Evolutionary conservation across 2,113 vertebrate genomes (phyloP), one percentile per base, ranked within the genome.

Genomic region (Pleuronectes platessa): DNA sequence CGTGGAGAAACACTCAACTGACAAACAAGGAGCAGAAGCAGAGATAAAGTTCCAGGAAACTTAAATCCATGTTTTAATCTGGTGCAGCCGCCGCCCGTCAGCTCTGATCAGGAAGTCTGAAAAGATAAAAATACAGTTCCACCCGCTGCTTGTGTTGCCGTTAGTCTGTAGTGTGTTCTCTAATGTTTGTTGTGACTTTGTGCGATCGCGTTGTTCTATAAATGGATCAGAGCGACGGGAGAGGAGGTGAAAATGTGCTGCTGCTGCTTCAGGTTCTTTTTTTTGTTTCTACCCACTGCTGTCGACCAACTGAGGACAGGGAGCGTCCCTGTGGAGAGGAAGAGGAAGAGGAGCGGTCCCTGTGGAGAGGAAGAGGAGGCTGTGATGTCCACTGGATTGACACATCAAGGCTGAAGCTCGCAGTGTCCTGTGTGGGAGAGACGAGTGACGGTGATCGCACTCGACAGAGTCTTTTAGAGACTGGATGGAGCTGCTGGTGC

Each of bases 371-470:
- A 27, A 27, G 26, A 27, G 26, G 68, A 23, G 49, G 65, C 45
- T 37, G 20, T 13, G 49, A 71, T 26, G 21, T 82, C 69, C 82
- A n/a, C 58, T 27, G 76, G 70, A 76, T 68, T 83, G 85, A 84
- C 83, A 64, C 74, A 68, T 82, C 59, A 68, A 65, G 78, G 85
- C 77, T 78, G 78, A 84, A 60, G 80, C 66, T 51, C 66, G 15
- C 75, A 11, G 73, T 63, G 63, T 37, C 68, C 77, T 74, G 68
- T 35, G 40, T 11, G 8, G 65, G 4, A 35, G 76, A 13, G 70
- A 76, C 79, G 18, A 18, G 0, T 84, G 91, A 93, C 24, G 53
- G 42, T 81, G 86, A 92, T 90, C 65, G n/a, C 62, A 79, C 80
- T 54, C 55, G 87, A 92, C 92, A 37, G 67, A 62, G 68, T 63